Percentiles rank a stretch among this genome's conserved stretches.
These are phyloP conservation scores for Athalia rosae DNA, from an alignment of 2,888 invertebrate genomes.

Conservation along the genomic window DNA sequence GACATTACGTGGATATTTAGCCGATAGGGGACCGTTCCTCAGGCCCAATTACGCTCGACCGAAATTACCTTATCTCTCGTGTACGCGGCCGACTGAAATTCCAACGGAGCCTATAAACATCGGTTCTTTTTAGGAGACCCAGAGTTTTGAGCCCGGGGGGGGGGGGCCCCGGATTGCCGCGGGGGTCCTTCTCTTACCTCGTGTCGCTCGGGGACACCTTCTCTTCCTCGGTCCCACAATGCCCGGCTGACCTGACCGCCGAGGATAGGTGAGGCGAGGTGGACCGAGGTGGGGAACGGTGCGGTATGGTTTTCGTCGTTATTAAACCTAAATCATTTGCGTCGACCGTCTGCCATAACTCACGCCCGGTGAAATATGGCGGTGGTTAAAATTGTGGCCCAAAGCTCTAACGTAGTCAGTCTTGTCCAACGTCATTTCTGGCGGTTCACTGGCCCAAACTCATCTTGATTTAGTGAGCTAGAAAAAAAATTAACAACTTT, in stretches of 20 bases:
- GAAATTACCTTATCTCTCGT: slow-evolving; percentile 65
- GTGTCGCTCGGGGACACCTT: slow-evolving; percentile 46
- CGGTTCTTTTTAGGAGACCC: slow-evolving; percentile 35
- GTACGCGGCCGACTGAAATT: slow-evolving; percentile 62
- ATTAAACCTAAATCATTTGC: slow-evolving; percentile 73
- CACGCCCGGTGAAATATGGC: slow-evolving; percentile 70
- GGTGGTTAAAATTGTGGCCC: slow-evolving; percentile 70
- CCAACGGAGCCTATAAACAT: slow-evolving; percentile 50
- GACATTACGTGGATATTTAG: slow-evolving; percentile 67
- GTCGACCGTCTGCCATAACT: slow-evolving; percentile 69
- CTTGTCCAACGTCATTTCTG: slow-evolving; percentile 43
- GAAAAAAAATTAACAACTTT: slow-evolving; percentile 43
- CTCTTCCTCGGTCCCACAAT: slow-evolving; percentile 59
- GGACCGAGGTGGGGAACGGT: neutral
- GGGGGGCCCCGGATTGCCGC: slow-evolving; percentile 36
- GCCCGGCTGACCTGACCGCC: slow-evolving; percentile 66
- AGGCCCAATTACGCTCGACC: slow-evolving; percentile 62
- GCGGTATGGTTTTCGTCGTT: slow-evolving; percentile 60
- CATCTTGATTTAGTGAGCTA: slow-evolving; percentile 39
- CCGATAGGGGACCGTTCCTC: slow-evolving; percentile 54
- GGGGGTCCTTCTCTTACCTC: slow-evolving; percentile 44
- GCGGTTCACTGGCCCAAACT: slow-evolving; percentile 40
- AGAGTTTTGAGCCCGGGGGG: slow-evolving; percentile 4
- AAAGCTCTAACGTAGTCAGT: slow-evolving; percentile 56
- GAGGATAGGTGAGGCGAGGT: neutral